These are phyloP conservation scores for Stenolophus ochropezus DNA, from an alignment of 2,888 invertebrate genomes.

Conservation along the genomic window DNA sequence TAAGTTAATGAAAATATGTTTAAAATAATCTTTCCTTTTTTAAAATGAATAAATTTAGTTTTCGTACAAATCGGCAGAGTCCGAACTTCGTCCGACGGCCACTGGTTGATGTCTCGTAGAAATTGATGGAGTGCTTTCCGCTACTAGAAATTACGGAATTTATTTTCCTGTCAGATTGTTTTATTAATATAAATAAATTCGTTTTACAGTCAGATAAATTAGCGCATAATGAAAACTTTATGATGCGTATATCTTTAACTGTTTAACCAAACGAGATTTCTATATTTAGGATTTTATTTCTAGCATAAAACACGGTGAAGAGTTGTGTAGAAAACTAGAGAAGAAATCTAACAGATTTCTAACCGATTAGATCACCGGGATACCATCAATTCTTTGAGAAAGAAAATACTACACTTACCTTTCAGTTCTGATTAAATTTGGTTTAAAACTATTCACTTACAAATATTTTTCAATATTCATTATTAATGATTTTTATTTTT, in stretches of 20 bases:
- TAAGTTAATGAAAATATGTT: no score
- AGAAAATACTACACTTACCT: background rate
- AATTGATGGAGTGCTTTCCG: slow-evolving; percentile 29
- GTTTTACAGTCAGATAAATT: slow-evolving; percentile 34
- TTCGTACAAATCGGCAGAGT: background rate
- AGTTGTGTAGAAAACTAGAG: background rate
- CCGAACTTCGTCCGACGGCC: background rate
- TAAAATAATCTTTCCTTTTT: background rate
- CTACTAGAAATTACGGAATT: slow-evolving; percentile 42
- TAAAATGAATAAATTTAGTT: background rate
- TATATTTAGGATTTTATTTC: slow-evolving; percentile 32
- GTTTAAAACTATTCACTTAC: no score
- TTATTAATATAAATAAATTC: slow-evolving; percentile 39
- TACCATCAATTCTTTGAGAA: background rate
- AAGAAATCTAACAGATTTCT: background rate
- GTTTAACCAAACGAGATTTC: slow-evolving; percentile 1
- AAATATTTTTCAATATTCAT: no score
- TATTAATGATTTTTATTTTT: no score
- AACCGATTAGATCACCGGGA: background rate
- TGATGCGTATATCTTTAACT: slow-evolving; percentile 12
- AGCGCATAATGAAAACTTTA: slow-evolving; percentile 39
- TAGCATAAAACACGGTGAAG: background rate
- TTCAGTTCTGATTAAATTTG: background rate
- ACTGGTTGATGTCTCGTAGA: slow-evolving; percentile 14
- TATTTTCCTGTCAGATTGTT: slow-evolving; percentile 21